Percentiles rank a stretch among this genome's conserved stretches.
phyloP scores from a whole-genome alignment of 2,113 vertebrate genomes.

The Labeo catla region DNA sequence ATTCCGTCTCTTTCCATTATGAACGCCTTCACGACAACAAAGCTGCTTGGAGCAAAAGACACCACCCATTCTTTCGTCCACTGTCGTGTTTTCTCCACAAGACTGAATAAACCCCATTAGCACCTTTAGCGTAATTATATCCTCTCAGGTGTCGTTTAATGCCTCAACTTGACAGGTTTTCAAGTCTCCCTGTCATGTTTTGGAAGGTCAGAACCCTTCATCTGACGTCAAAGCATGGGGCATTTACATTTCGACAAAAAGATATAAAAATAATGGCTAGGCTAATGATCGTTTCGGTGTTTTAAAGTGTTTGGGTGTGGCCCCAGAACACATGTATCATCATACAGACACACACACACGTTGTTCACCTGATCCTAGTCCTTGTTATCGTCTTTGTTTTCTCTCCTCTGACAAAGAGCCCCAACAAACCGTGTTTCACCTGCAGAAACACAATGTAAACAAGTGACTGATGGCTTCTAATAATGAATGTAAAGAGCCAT shows the following conservation, averaged over 20 bases:
- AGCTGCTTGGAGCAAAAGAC: conserved; percentile 58
- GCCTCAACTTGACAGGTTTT: conserved; percentile 60
- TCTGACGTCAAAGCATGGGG: conserved; percentile 43
- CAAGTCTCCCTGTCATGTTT: conserved; percentile 60
- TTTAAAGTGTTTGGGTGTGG: conserved; percentile 53
- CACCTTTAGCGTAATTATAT: conserved; percentile 68
- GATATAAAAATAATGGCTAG: neutral
- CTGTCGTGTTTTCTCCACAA: conserved; percentile 61
- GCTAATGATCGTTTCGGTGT: conserved; percentile 46
- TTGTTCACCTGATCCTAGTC: conserved; percentile 61
- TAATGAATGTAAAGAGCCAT: conserved; percentile 67
- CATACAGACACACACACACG: conserved; percentile 50
- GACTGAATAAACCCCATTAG: conserved; percentile 66
- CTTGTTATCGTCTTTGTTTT: conserved; percentile 62
- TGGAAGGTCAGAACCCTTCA: conserved; percentile 54
- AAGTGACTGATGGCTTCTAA: conserved; percentile 63
- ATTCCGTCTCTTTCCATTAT: conserved; percentile 55
- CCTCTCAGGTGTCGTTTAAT: conserved; percentile 67
- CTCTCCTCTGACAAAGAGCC: conserved; percentile 61
- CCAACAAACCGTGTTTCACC: conserved; percentile 61
- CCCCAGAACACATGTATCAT: conserved; percentile 6
- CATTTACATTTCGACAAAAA: conserved; percentile 25
- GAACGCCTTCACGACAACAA: conserved; percentile 59
- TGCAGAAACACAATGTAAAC: conserved; percentile 65
- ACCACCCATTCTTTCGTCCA: conserved; percentile 60